A percentile compares a stretch with the other conserved stretches of the same genome.
Evolutionary conservation across 2,113 vertebrate species (phyloP).

Genomic region (Euleptes europaea): DNA sequence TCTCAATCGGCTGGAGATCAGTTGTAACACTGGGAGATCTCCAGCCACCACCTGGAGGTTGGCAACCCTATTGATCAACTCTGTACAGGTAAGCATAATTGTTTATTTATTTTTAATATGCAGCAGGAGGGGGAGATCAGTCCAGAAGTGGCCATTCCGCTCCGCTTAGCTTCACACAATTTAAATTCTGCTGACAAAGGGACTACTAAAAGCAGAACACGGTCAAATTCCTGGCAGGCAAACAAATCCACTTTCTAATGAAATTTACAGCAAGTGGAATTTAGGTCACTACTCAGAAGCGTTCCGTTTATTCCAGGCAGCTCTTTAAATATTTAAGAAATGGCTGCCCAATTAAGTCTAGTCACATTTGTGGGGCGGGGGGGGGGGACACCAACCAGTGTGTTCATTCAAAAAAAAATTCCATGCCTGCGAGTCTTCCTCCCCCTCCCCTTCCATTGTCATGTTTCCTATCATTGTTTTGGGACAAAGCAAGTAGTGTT

Average conservation of each 20-base stretch:
- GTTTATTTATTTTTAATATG: neutral
- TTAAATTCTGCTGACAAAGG: conserved; percentile 63
- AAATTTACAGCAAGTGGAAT: conserved; percentile 70
- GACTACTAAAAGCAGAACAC: conserved; percentile 39
- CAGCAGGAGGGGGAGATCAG: neutral
- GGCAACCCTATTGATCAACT: too few species aligned
- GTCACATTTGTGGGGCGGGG: conserved; percentile 32
- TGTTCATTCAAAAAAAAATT: neutral
- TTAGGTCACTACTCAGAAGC: conserved; percentile 68
- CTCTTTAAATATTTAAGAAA: conserved; percentile 69
- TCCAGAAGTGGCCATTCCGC: neutral
- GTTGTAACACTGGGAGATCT: too few species aligned
- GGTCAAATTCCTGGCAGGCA: conserved; percentile 63
- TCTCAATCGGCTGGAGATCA: too few species aligned
- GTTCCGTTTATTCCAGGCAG: conserved; percentile 67
- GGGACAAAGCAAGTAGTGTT: neutral
- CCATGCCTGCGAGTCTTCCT: neutral
- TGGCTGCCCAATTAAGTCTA: conserved; percentile 52
- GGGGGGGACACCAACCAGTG: neutral
- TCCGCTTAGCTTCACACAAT: neutral
- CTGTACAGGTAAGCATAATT: conserved; percentile 50
- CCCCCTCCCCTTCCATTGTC: neutral
- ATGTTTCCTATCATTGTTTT: neutral
- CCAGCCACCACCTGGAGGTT: too few species aligned
- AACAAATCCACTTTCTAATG: conserved; percentile 69